phyloP scores from a whole-genome alignment of 2,113 vertebrate species.

The Danionella cerebrum region DNA sequence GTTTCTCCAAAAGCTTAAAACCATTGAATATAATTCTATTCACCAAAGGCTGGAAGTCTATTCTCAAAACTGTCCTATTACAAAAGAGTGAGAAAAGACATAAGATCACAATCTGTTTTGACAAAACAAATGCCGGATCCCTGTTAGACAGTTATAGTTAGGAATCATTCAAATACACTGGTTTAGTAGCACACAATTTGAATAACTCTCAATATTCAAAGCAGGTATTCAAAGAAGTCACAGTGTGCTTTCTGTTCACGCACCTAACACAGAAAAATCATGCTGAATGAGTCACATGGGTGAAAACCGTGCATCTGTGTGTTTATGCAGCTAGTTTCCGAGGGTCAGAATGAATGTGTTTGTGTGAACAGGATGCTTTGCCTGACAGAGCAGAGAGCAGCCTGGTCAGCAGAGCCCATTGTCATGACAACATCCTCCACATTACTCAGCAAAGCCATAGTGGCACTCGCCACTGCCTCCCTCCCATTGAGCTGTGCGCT shows the following conservation, averaged over 20 bases:
- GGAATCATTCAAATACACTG: constrained; percentile 6
- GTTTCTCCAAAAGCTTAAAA: no score
- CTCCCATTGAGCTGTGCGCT: not conserved
- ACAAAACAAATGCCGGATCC: not conserved
- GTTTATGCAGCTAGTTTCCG: not conserved
- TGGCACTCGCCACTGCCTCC: not conserved
- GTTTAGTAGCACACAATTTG: not conserved
- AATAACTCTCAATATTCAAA: constrained; percentile 16
- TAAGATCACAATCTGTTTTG: not conserved
- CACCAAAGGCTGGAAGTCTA: no score
- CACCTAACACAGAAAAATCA: not conserved
- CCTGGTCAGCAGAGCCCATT: constrained; percentile 26
- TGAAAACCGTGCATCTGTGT: not conserved
- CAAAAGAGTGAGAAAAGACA: no score
- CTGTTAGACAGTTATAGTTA: not conserved
- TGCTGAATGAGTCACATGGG: not conserved
- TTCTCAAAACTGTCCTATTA: no score
- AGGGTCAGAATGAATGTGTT: not conserved
- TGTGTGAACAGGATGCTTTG: not conserved
- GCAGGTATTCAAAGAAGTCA: not conserved
- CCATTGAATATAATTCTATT: no score
- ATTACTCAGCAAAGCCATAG: constrained; percentile 21
- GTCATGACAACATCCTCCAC: constrained; percentile 20
- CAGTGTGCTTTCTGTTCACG: not conserved
- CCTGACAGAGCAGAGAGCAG: not conserved